Base-by-base conservation (phyloP, 2,888 invertebrate genomes). In the Acrobeloides nanus region DNA sequence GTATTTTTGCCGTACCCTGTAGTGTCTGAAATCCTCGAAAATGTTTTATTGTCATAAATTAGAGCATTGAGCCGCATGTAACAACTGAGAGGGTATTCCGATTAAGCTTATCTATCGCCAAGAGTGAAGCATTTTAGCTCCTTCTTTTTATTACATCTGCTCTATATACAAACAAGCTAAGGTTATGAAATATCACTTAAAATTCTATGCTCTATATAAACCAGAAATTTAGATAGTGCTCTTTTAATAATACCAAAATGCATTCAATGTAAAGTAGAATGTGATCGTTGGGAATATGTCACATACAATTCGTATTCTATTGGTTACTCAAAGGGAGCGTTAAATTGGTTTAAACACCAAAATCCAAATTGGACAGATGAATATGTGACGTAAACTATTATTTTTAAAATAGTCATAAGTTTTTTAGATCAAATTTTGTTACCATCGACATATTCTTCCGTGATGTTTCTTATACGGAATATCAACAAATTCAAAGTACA, bases 381-480 rank as follows among this genome's bases (percentile, higher is more conserved):
- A 4, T 55, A 59, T 37, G 56, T 62, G 33, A 48, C 56, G 51
- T 53, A 15, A 33, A 48, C 15, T 39, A 12, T 12, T 12, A 39
- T 34, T 34, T 10, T 4, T 17, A 38, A 38, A 38, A 18, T 1
- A 21, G 21, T 27, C 20, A 15, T 24, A 48, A 31, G 5, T 53
- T 1, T 15, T 51, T 41, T 41, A 61, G 56, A 10, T 44, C 54
- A 29, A 62, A 65, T 32, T 59, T 63, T 35, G 59, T 63, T n/a
- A 57, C 61, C 10, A 59, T 67, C 27, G 62, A 66, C 51, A 57
- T 68, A 17, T 68, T 62, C 53, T 68, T 60, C 48, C 54, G 66
- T 7, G 68, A 68, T 33, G 61, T 68, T 59, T 42, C 58, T 40
- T 66, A 64, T 41, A 66, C 68, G 1, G 59, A 68, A 25, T 68